A percentile compares a stretch with the other conserved stretches of the same genome.
These are phyloP conservation scores for Equus quagga DNA, from an alignment of 2,113 vertebrate species.

Conservation along the genomic window DNA sequence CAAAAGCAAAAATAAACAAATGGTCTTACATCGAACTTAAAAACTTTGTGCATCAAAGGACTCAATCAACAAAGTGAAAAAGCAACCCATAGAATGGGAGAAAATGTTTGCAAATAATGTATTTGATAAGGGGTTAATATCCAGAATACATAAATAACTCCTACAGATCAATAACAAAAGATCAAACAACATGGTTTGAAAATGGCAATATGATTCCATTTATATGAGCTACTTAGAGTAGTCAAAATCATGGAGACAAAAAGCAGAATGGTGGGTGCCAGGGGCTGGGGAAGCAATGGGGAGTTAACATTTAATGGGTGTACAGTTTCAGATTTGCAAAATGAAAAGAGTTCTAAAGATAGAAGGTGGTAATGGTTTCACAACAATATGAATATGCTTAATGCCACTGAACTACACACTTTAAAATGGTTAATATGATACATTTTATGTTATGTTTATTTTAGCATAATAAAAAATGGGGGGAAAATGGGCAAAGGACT, in stretches of 20 bases:
- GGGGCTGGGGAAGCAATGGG: neutral
- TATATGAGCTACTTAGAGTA: neutral
- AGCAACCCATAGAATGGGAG: neutral
- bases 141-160: neutral
- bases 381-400: neutral
- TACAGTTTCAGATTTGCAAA: constrained; percentile 4
- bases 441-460: neutral
- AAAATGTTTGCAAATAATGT: neutral
- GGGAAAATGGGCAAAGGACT: neutral
- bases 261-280: neutral
- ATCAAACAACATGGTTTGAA: neutral
- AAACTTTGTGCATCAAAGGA: neutral
- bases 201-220: neutral
- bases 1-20: neutral
- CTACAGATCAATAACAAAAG: neutral
- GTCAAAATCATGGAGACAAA: neutral
- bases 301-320: neutral
- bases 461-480: neutral
- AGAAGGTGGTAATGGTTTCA: neutral
- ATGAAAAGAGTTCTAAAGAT: neutral
- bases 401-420: neutral
- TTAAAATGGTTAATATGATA: neutral
- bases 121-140: neutral
- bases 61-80: neutral
- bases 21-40: neutral